Percentiles rank a stretch among this genome's conserved stretches.
phyloP scores from a whole-genome alignment of 2,797 vertebrate genomes.

The Champsocephalus gunnari region DNA sequence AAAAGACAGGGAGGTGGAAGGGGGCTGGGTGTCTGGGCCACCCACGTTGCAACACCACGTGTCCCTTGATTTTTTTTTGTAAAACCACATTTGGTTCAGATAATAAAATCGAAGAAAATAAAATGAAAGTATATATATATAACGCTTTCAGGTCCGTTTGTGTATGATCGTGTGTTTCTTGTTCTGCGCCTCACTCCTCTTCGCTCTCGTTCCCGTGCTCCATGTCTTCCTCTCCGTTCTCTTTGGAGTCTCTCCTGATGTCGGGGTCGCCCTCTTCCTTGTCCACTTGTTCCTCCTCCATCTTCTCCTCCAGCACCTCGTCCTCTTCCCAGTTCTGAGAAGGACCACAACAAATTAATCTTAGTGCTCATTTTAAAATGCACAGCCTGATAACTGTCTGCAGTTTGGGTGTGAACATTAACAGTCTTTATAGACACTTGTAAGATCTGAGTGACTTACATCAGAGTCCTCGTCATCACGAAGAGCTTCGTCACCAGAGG shows the following conservation, averaged over 20 bases:
- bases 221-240: conserved; percentile 95
- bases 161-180: conserved; percentile 38
- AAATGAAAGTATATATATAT: conserved; percentile 86
- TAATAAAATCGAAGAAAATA: conserved; percentile 87
- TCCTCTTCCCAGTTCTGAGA: conserved; percentile 93
- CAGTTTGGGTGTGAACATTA: background rate
- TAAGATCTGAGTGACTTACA: conserved; percentile 83
- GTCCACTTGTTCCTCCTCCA: conserved; percentile 53
- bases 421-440: background rate
- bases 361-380: background rate
- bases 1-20: background rate
- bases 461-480: conserved; percentile 92
- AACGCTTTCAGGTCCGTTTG: conserved; percentile 81
- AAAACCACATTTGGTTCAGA: conserved; percentile 74
- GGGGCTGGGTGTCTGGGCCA: conserved; percentile 11
- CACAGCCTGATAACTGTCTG: background rate
- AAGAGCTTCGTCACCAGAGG: conserved; percentile 91
- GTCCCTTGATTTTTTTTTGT: conserved; percentile 65
- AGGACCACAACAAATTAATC: background rate
- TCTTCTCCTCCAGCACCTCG: conserved; percentile 67
- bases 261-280: conserved; percentile 75
- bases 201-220: conserved; percentile 96
- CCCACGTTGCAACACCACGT: conserved; percentile 22
- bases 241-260: conserved; percentile 88
- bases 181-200: conserved; percentile 87